phyloP scores from a whole-genome alignment of 2,888 invertebrate genomes.

The Phaedon cochleariae region DNA sequence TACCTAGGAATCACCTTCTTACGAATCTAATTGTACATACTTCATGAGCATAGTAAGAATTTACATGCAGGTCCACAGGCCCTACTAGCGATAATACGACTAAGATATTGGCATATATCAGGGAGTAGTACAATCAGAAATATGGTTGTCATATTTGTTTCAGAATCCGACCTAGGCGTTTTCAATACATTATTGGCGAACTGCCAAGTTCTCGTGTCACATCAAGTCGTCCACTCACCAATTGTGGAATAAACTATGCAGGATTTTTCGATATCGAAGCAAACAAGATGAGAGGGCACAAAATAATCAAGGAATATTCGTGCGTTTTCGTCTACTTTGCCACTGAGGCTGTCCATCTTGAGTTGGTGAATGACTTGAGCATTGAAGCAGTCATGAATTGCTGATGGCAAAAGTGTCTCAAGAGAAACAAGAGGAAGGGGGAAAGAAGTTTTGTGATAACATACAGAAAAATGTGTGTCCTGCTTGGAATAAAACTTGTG shows the following conservation, averaged over 20 bases:
- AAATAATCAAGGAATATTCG: constrained; percentile 9
- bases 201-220: constrained; percentile 1
- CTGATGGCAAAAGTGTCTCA: no score
- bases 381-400: constrained; percentile 24
- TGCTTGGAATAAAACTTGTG: no score
- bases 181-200: constrained; percentile 4
- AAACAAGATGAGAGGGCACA: constrained; percentile 1
- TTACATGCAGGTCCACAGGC: constrained; percentile 18
- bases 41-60: constrained; percentile 9
- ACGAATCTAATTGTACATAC: constrained; percentile 13
- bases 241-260: constrained; percentile 3
- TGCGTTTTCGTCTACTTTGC: no score
- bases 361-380: no score
- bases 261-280: constrained; percentile 1
- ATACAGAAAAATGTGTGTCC: no score
- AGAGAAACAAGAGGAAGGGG: no score
- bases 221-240: constrained; percentile 1
- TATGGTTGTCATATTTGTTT: not conserved
- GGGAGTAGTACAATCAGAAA: not conserved
- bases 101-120: constrained; percentile 2
- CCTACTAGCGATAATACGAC: not conserved
- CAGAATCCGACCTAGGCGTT: not conserved
- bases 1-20: constrained; percentile 9
- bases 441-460: no score
- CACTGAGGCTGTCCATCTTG: no score